Evolutionary conservation across 35 echinoderm and acorn worm species (phyloP).

Genomic region (Acanthaster planci): DNA sequence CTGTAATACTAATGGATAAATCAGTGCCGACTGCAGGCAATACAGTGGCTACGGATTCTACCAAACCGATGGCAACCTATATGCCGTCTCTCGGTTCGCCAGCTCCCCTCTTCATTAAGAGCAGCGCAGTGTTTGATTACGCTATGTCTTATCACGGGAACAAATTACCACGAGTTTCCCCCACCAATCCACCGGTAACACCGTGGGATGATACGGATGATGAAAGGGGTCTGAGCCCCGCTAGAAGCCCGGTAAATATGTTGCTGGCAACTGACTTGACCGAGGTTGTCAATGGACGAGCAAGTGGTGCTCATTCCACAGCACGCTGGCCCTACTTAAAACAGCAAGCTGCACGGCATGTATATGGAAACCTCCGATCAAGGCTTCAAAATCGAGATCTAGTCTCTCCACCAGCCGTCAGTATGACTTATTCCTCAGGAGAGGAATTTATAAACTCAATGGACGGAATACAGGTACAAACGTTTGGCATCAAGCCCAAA

Average conservation of each 20-base stretch:
- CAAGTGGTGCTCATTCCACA: neutral
- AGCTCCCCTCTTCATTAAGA: constrained; percentile 8
- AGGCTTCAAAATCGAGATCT: neutral
- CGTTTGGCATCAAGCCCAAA: neutral
- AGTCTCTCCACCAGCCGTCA: neutral
- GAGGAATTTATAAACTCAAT: neutral
- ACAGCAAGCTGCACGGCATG: neutral
- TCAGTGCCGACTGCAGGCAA: neutral
- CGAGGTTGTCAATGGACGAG: neutral
- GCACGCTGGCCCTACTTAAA: constrained; percentile 3
- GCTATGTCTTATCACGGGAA: neutral
- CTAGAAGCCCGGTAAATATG: constrained; percentile 6
- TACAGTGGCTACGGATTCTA: neutral
- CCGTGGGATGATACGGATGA: neutral
- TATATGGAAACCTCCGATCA: constrained; percentile 8
- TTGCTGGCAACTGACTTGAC: neutral
- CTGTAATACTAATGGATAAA: neutral
- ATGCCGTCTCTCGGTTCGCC: constrained; percentile 1
- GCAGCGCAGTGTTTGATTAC: neutral
- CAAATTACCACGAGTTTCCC: neutral
- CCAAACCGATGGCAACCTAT: neutral
- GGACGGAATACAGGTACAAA: constrained; percentile 1
- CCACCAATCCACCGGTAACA: neutral
- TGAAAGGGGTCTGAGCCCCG: neutral
- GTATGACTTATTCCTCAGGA: neutral